Percentiles rank a stretch among this genome's conserved stretches.
Conservation (phyloP, 2,797 vertebrate genomes). For the Acrocephalus scirpaceus region DNA sequence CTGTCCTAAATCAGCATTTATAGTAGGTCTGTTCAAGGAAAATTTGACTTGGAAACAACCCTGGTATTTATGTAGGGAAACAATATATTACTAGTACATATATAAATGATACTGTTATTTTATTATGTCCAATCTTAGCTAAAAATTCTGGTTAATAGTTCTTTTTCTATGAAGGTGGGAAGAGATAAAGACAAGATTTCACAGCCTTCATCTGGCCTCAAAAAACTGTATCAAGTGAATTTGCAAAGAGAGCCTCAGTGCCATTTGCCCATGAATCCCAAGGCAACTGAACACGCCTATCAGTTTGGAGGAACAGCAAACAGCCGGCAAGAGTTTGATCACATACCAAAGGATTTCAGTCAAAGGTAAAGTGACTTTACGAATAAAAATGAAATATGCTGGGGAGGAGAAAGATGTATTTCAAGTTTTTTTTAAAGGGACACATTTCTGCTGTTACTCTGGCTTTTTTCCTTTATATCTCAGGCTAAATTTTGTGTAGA, state of each 20-base stretch:
- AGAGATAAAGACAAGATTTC: conserved; percentile 79
- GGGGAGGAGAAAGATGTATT: not conserved
- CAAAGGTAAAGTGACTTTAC: conserved; percentile 78
- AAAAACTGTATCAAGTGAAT: conserved; percentile 64
- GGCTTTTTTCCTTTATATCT: not conserved
- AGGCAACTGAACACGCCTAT: conserved; percentile 76
- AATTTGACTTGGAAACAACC: not conserved
- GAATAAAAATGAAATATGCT: not conserved
- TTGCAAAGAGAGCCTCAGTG: conserved; percentile 76
- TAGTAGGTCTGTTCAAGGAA: not conserved
- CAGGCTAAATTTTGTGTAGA: not conserved
- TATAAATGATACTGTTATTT: not conserved
- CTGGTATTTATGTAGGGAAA: not conserved
- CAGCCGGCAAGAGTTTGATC: conserved; percentile 88
- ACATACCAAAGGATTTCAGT: conserved; percentile 82
- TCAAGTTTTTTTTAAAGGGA: not conserved
- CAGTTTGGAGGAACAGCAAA: conserved; percentile 88
- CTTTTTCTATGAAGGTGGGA: conserved; percentile 76
- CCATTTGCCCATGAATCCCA: conserved; percentile 80
- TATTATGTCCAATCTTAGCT: not conserved
- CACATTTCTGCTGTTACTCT: not conserved
- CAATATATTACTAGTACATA: not conserved
- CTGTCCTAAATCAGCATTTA: not conserved
- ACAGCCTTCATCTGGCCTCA: conserved; percentile 73
- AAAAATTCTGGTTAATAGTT: not conserved